Conservation (phyloP, 2,888 invertebrate species). For the Drosophila fungiperda region DNA sequence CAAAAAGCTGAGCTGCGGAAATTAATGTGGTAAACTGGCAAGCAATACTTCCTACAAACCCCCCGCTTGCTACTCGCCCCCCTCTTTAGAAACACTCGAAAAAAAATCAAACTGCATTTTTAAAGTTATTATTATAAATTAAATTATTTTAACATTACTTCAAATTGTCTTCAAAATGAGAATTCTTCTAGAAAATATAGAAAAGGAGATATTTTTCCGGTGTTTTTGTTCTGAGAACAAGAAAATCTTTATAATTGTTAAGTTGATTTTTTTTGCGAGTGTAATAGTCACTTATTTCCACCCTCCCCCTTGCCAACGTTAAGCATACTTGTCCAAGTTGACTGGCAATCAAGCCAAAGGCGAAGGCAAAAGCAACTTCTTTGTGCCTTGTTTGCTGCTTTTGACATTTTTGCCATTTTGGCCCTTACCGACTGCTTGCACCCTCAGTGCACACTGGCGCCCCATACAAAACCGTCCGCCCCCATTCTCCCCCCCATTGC, state of each 20-base stretch:
- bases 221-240: too few relatives aligned
- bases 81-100: not conserved
- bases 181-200: too few relatives aligned
- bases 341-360: constrained; percentile 34
- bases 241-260: not conserved
- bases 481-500: not conserved
- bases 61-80: not conserved
- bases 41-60: constrained; percentile 2
- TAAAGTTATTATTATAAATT: too few relatives aligned
- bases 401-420: constrained; percentile 58
- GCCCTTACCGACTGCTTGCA: constrained; percentile 1
- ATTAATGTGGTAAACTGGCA: constrained; percentile 80
- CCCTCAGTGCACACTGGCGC: constrained; percentile 6
- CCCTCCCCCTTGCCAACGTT: not conserved
- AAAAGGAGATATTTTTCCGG: too few relatives aligned
- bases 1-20: constrained; percentile 58
- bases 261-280: not conserved
- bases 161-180: too few relatives aligned
- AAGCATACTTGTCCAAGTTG: constrained; percentile 6
- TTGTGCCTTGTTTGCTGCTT: constrained; percentile 41
- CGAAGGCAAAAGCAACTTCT: constrained; percentile 37
- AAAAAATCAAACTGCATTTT: not conserved
- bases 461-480: not conserved
- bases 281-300: not conserved
- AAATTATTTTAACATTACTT: too few relatives aligned